Conservation (phyloP, 2,113 vertebrate genomes). For the Microcebus murinus region DNA sequence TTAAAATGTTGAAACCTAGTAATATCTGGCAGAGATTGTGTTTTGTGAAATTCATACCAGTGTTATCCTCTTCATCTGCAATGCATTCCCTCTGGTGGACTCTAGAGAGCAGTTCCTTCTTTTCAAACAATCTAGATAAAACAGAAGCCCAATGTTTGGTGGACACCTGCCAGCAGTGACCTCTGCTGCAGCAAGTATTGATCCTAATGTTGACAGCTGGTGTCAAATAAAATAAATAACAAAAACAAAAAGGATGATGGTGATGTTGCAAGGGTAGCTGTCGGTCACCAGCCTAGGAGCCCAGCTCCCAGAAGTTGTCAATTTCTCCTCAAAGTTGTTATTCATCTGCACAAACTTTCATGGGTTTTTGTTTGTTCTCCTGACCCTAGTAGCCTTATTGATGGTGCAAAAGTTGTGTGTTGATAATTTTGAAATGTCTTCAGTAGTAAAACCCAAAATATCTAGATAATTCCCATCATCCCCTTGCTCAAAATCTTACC, state of each 20-base stretch:
- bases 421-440: neutral
- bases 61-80: neutral
- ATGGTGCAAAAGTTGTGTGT: neutral
- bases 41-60: neutral
- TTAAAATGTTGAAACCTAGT: neutral
- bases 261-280: neutral
- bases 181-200: conserved; percentile 29
- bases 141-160: neutral
- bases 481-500: neutral
- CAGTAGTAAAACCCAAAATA: neutral
- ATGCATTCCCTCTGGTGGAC: neutral
- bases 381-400: conserved; percentile 6
- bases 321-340: conserved; percentile 23
- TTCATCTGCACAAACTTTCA: conserved; percentile 47
- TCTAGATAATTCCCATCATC: neutral
- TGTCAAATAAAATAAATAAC: conserved; percentile 3
- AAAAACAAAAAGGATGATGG: neutral
- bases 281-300: neutral
- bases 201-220: neutral
- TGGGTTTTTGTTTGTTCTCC: conserved; percentile 43
- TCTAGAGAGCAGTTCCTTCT: conserved; percentile 41
- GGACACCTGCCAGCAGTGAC: neutral
- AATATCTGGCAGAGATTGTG: neutral
- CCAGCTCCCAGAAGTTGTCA: conserved; percentile 21
- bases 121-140: conserved; percentile 25